Base-by-base conservation (phyloP, 2,797 vertebrate genomes). In the Hippoglossus hippoglossus region DNA sequence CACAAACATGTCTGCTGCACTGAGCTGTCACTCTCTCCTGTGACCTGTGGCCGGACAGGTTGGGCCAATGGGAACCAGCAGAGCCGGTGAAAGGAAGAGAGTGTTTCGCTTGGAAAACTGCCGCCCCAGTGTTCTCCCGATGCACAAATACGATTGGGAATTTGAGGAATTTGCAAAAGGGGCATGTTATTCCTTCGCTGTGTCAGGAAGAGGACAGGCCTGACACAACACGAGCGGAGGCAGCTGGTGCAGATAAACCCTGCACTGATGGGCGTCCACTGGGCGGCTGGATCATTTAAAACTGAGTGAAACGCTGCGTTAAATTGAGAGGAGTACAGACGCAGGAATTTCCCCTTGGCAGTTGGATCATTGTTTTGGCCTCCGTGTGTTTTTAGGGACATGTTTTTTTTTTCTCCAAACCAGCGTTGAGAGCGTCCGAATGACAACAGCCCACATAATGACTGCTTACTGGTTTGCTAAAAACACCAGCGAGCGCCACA, bases 381-480 rank as follows among this genome's bases (percentile, higher is more conserved):
- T 54, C 66, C 0, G 36, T 46, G 65, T 79, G 78, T 78, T 77
- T 84, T 83, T 72, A 62, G 66, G 49, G 65, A 73, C 61, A 58
- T 87, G 36, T 83, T 84, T 88, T 81, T 70, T 67, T 11, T 66
- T 70, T 13, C 69, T 62, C 67, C 36, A 80, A 81, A 75, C 63
- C 63, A 58, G 82, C 80, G 60, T 44, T 63, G 80, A 73, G 73
- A 79, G 73, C 54, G 26, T 75, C 73, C 53, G 76, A 69, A 75
- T 80, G 84, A 87, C 87, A 76, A 47, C 79, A 54, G 62, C 59
- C 89, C 89, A 83, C 92, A 87, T 90, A 91, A 93, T 90, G 63
- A 89, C 51, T 18, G 55, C 71, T 78, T 83, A 57, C 74, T 26
- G 80, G 58, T 72, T 2, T 1, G 51, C 82, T 68, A 26, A 85